Conservation (phyloP, 2,797 vertebrate species). For the Molossus alvarezi region DNA sequence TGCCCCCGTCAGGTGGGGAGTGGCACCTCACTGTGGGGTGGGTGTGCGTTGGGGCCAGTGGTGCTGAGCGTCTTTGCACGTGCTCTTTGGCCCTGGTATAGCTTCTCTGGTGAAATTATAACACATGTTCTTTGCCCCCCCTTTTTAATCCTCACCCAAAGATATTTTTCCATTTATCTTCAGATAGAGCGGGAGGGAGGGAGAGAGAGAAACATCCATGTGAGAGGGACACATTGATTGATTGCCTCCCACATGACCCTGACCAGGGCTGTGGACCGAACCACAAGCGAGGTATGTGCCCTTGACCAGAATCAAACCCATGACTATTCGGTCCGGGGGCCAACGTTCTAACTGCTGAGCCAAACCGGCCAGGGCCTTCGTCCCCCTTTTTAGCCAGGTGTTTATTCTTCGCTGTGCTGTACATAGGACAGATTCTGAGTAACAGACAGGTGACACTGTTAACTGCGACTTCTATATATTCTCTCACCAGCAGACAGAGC, state of each 20-base stretch:
- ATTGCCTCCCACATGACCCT: background rate
- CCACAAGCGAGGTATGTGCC: background rate
- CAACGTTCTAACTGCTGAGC: background rate
- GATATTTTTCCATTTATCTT: background rate
- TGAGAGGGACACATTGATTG: background rate
- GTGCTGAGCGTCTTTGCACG: too few species aligned
- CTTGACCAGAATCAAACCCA: background rate
- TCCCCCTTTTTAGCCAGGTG: background rate
- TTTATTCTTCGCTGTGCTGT: background rate
- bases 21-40: background rate
- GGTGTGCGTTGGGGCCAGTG: background rate
- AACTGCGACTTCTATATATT: background rate
- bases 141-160: too few species aligned
- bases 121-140: background rate
- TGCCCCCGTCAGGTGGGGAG: background rate
- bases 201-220: background rate
- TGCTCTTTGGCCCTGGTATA: background rate
- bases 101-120: constrained; percentile 19
- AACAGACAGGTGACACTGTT: background rate
- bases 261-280: background rate
- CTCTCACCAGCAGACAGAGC: background rate
- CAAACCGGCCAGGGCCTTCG: background rate
- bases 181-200: background rate
- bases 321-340: background rate
- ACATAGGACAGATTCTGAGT: background rate